phyloP scores from a whole-genome alignment of 2,888 invertebrate genomes.

The Ethmia dodecea region DNA sequence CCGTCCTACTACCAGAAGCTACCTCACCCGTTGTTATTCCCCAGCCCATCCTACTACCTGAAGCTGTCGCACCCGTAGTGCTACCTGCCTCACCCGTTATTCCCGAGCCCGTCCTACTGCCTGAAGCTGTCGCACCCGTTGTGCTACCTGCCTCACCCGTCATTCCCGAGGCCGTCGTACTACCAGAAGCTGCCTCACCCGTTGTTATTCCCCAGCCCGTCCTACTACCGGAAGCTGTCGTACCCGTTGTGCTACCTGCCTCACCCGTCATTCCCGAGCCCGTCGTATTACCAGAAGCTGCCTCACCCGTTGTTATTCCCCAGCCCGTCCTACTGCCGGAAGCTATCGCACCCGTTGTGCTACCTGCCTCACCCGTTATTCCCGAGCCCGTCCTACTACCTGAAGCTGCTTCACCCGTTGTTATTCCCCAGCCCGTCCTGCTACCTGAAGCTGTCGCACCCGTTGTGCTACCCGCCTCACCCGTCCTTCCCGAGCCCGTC shows the following conservation, averaged over 20 bases:
- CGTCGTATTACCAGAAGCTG: conserved; percentile 3
- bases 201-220: conserved; percentile 11
- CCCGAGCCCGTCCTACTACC: conserved; percentile 13
- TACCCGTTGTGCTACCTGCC: neutral
- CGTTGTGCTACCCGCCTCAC: conserved; percentile 11
- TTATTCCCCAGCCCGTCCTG: conserved; percentile 10
- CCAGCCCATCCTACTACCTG: conserved; percentile 10
- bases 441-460: conserved; percentile 9
- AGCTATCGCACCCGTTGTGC: conserved; percentile 13
- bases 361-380: no score
- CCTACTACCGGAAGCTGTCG: conserved; percentile 4
- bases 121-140: conserved; percentile 4
- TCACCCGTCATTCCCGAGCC: conserved; percentile 9
- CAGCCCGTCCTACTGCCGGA: conserved; percentile 8
- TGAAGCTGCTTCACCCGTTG: conserved; percentile 5
- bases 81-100: no score
- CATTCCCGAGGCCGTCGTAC: conserved; percentile 9
- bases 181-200: conserved; percentile 8
- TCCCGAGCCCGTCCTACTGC: conserved; percentile 9
- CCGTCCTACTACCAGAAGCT: conserved; percentile 2
- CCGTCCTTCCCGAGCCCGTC: conserved; percentile 1
- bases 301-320: neutral
- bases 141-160: conserved; percentile 3
- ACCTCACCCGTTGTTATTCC: conserved; percentile 19
- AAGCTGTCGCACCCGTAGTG: conserved; percentile 5